phyloP scores from a whole-genome alignment of 2,797 vertebrate species.

The Gadopsis bispinosus region DNA sequence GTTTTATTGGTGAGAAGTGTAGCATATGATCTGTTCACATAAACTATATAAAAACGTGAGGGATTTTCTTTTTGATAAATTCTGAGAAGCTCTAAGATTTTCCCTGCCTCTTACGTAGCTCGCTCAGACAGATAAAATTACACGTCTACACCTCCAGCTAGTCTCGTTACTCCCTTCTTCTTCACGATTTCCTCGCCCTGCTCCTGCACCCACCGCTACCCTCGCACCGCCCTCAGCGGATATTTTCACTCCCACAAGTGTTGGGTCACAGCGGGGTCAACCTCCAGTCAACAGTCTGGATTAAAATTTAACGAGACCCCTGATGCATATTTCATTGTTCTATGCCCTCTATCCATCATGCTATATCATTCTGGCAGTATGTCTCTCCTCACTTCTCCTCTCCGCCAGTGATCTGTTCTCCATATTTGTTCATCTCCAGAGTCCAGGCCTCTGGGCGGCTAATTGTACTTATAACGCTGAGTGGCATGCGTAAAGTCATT shows the following conservation, averaged over 20 bases:
- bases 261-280: constrained; percentile 79
- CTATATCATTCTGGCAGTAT: constrained; percentile 54
- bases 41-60: constrained; percentile 1
- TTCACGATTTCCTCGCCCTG: constrained; percentile 55
- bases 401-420: constrained; percentile 25
- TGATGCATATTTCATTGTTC: constrained; percentile 83
- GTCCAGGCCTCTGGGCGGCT: constrained; percentile 21
- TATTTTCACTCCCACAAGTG: constrained; percentile 76
- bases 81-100: constrained; percentile 27
- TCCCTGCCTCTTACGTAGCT: constrained; percentile 39
- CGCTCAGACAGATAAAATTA: constrained; percentile 71
- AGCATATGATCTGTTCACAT: constrained; percentile 11
- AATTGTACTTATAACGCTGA: constrained; percentile 42
- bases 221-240: constrained; percentile 46
- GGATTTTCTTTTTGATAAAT: constrained; percentile 5
- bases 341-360: constrained; percentile 65
- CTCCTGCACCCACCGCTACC: constrained; percentile 42
- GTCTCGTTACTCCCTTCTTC: constrained; percentile 69
- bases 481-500: constrained; percentile 32
- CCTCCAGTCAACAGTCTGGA: constrained; percentile 78
- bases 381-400: constrained; percentile 34
- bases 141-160: constrained; percentile 57
- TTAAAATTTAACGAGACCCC: constrained; percentile 79
- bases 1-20: neutral
- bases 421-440: constrained; percentile 52